Percentiles rank a stretch among this genome's conserved stretches.
Evolutionary conservation across 2,113 vertebrate species (phyloP).

Genomic region (Mastomys coucha): DNA sequence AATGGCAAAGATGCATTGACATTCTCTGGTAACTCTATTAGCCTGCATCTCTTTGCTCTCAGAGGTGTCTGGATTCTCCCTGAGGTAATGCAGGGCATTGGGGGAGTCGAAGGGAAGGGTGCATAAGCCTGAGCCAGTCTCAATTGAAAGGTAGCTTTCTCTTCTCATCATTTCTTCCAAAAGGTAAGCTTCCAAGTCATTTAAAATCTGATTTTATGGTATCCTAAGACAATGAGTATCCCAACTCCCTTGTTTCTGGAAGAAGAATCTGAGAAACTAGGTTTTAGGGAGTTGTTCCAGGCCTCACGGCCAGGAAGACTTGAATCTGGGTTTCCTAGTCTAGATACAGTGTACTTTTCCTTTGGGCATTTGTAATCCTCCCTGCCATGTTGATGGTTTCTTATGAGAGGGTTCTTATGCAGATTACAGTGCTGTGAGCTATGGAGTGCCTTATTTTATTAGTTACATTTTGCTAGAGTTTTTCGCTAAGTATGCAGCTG

Average conservation of each 20-base stretch:
- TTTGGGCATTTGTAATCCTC: background rate
- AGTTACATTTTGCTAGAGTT: conserved; percentile 3
- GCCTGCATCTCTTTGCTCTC: background rate
- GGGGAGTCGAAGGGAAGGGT: background rate
- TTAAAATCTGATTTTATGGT: background rate
- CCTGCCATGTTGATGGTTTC: background rate
- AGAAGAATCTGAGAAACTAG: conserved; percentile 21
- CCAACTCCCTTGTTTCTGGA: background rate
- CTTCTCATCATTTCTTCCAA: background rate
- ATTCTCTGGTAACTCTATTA: background rate
- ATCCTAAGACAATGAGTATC: background rate
- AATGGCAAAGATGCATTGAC: background rate
- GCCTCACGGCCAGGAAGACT: background rate
- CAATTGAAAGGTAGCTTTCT: background rate
- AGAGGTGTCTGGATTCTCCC: background rate
- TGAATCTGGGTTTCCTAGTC: background rate
- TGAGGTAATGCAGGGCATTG: background rate
- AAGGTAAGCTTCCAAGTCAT: background rate
- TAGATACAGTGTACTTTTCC: background rate
- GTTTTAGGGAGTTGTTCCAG: background rate
- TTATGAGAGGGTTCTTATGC: background rate
- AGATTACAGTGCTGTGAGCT: background rate
- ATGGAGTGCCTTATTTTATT: background rate
- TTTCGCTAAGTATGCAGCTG: background rate
- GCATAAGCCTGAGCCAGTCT: background rate